Percentiles rank a stretch among this genome's conserved stretches.
Conservation (phyloP, 1,140 invertebrate genomes). For the silkworm (Bombyx mori) region ASM3026992v2 NC_085129.1:7015501-7016000, state of each 20-base stretch:
- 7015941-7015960: slow-evolving; percentile 10
- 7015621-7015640: slow-evolving; percentile 52
- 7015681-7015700: slow-evolving; percentile 56
- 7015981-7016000: not conserved
- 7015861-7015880: not conserved
- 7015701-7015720: slow-evolving; percentile 56
- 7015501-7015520: slow-evolving; percentile 1
- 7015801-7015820: slow-evolving; percentile 45
- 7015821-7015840: slow-evolving; percentile 2
- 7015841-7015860: not conserved
- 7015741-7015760: slow-evolving; percentile 44
- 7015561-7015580: slow-evolving; percentile 41
- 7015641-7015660: slow-evolving; percentile 36
- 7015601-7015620: slow-evolving; percentile 64
- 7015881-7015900: not conserved
- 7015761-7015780: slow-evolving; percentile 44
- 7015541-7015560: slow-evolving; percentile 43
- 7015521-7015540: slow-evolving; percentile 18
- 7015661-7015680: slow-evolving; percentile 51
- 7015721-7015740: slow-evolving; percentile 31
- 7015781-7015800: slow-evolving; percentile 34
- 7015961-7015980: slow-evolving; percentile 5
- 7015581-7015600: slow-evolving; percentile 59
- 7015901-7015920: slow-evolving; percentile 1
- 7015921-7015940: slow-evolving; percentile 10